Evolutionary conservation across 2,888 invertebrate genomes (phyloP).

Genomic region (Mimas tiliae): DNA sequence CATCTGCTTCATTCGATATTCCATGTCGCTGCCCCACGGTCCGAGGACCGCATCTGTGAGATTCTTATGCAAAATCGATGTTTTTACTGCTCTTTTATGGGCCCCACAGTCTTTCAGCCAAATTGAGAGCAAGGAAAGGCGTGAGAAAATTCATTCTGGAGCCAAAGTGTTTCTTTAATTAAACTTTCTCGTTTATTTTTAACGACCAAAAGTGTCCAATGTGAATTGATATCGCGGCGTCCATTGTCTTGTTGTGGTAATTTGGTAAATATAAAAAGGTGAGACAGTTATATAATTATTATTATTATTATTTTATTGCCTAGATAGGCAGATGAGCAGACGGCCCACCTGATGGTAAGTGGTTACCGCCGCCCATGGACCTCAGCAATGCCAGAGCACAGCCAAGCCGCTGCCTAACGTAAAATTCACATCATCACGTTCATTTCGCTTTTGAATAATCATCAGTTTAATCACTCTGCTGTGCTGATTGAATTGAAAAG

Average conservation of each 20-base stretch:
- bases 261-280: neutral
- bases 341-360: too few species aligned
- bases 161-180: slow-evolving; percentile 71
- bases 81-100: slow-evolving; percentile 66
- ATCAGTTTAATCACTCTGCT: neutral
- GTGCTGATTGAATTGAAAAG: neutral
- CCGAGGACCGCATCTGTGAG: slow-evolving; percentile 50
- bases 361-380: too few species aligned
- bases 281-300: too few species aligned
- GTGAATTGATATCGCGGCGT: slow-evolving; percentile 16
- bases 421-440: neutral
- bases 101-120: slow-evolving; percentile 57
- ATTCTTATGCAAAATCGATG: slow-evolving; percentile 70
- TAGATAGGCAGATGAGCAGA: too few species aligned
- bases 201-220: slow-evolving; percentile 45
- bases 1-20: slow-evolving; percentile 34
- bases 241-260: slow-evolving; percentile 7
- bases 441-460: neutral
- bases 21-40: slow-evolving; percentile 37
- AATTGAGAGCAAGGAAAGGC: slow-evolving; percentile 62
- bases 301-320: too few species aligned
- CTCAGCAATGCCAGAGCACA: too few species aligned
- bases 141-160: slow-evolving; percentile 60
- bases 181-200: slow-evolving; percentile 61
- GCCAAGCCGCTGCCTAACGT: too few species aligned